Evolutionary conservation across 2,113 vertebrate species (phyloP).

Genomic region (Tichodroma muraria): DNA sequence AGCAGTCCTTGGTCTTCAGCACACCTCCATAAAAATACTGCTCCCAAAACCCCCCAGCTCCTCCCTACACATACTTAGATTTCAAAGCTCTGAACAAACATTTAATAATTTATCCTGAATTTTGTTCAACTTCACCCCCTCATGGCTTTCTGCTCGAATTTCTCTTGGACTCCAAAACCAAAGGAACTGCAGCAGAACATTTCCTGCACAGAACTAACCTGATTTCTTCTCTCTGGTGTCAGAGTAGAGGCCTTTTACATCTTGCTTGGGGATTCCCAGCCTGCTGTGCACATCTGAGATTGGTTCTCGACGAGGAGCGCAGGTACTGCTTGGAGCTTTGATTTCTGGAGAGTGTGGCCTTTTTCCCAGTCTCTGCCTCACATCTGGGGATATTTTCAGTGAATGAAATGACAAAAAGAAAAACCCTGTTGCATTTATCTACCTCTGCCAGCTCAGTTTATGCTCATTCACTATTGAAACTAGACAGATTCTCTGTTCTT

Average conservation of each 20-base stretch:
- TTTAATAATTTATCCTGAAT: neutral
- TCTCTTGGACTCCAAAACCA: neutral
- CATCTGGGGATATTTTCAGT: conserved; percentile 70
- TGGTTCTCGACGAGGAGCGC: conserved; percentile 77
- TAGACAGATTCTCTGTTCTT: neutral
- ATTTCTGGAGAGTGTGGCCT: conserved; percentile 85
- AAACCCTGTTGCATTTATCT: neutral
- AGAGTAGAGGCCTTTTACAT: conserved; percentile 74
- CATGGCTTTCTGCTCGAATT: neutral
- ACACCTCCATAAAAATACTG: neutral
- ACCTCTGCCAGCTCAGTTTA: neutral
- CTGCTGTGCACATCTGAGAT: conserved; percentile 90
- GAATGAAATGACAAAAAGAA: neutral
- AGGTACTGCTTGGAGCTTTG: conserved; percentile 58
- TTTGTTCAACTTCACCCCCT: neutral
- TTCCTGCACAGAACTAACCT: conserved; percentile 64
- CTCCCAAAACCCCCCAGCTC: neutral
- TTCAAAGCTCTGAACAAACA: neutral
- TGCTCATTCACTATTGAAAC: neutral
- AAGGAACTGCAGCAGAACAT: neutral
- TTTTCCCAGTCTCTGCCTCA: conserved; percentile 90
- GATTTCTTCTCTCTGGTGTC: conserved; percentile 88
- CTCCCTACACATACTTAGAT: neutral
- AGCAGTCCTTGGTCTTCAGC: neutral
- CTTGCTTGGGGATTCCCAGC: conserved; percentile 83